Evolutionary conservation across 2,113 vertebrate genomes (phyloP).

Genomic region (Sciurus niger): DNA sequence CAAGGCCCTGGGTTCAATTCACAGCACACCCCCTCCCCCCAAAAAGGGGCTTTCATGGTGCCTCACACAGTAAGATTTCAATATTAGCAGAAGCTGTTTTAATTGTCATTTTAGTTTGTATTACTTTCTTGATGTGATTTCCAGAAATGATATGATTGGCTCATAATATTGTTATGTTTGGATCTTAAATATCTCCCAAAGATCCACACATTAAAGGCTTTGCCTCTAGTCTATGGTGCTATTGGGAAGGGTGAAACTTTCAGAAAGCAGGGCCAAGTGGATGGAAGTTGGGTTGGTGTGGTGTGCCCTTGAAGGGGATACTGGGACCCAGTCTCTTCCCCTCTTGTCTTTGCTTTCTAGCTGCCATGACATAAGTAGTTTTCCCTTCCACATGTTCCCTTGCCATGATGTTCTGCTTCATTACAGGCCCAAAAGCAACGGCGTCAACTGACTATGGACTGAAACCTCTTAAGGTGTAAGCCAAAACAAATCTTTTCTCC

Average conservation of each 20-base stretch:
- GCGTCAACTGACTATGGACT: too few relatives aligned
- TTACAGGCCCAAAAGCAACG: too few relatives aligned
- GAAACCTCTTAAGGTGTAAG: background rate
- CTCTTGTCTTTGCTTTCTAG: background rate
- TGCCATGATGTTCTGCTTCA: background rate
- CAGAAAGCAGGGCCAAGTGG: too few relatives aligned
- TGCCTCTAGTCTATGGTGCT: background rate
- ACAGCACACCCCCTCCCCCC: too few relatives aligned
- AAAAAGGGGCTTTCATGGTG: background rate
- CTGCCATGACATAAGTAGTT: background rate
- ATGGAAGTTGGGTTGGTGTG: too few relatives aligned
- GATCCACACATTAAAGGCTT: too few relatives aligned
- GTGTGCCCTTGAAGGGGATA: background rate
- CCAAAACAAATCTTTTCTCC: background rate
- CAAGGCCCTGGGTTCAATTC: too few relatives aligned
- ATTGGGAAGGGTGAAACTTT: too few relatives aligned
- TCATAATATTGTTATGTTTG: constrained; percentile 11
- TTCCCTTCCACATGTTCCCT: background rate
- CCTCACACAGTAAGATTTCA: background rate
- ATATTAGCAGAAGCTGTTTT: background rate
- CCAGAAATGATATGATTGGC: background rate
- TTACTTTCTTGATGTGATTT: constrained; percentile 46
- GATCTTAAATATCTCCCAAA: background rate
- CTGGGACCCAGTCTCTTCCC: background rate
- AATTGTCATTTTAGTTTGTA: background rate